phyloP scores from a whole-genome alignment of 2,113 vertebrate genomes.

The Martes martes region DNA sequence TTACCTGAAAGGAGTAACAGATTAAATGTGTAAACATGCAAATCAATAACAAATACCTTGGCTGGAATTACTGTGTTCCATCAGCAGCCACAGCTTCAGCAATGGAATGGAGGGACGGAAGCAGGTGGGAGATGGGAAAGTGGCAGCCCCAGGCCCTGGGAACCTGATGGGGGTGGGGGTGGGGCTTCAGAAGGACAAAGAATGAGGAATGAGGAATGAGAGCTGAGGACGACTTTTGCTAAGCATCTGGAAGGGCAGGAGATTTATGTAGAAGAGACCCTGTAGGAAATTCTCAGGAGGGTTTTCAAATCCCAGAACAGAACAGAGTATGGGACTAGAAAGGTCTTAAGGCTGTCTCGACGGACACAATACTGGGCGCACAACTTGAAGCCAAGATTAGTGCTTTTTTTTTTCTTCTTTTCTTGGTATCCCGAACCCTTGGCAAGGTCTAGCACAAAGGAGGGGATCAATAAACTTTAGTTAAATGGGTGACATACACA shows the following conservation, averaged over 20 bases:
- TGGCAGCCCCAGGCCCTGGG: fast-evolving
- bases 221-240: not conserved
- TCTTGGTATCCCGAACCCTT: not conserved
- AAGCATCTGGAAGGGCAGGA: not conserved
- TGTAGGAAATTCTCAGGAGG: not conserved
- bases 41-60: constrained; percentile 38
- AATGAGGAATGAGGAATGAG: not conserved
- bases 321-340: not conserved
- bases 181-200: not conserved
- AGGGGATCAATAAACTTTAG: not conserved
- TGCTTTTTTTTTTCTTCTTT: not conserved
- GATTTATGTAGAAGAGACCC: not conserved
- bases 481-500: not conserved
- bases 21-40: constrained; percentile 34
- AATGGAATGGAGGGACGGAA: not conserved
- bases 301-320: not conserved
- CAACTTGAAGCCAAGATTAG: not conserved
- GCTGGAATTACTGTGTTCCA: not conserved
- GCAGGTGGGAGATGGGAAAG: no score
- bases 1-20: constrained; percentile 41
- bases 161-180: fast-evolving
- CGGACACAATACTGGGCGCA: not conserved
- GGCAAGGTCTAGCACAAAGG: not conserved
- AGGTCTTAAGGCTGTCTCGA: not conserved
- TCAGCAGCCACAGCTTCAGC: not conserved